These are phyloP conservation scores for Bettongia penicillata DNA, from an alignment of 2,113 vertebrate species.

Conservation along the genomic window DNA sequence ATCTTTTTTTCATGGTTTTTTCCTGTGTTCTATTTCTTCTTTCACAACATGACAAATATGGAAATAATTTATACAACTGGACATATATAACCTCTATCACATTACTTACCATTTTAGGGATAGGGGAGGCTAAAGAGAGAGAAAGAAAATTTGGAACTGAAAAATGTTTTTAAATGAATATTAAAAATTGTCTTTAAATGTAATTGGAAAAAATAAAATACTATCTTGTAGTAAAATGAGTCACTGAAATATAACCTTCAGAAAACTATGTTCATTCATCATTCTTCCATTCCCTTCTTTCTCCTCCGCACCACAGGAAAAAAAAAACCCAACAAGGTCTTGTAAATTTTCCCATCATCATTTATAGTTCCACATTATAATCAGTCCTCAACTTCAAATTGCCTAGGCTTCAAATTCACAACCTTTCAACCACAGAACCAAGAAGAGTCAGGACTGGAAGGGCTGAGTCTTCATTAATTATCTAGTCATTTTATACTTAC, in stretches of 20 bases:
- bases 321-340: neutral
- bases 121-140: neutral
- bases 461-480: neutral
- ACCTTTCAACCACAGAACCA: neutral
- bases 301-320: neutral
- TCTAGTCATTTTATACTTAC: neutral
- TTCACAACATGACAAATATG: neutral
- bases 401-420: neutral
- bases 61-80: neutral
- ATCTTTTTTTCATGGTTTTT: neutral
- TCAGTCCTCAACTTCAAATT: neutral
- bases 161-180: neutral
- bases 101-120: neutral
- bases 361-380: neutral
- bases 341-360: neutral
- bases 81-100: neutral
- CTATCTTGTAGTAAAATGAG: neutral
- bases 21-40: neutral
- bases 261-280: neutral
- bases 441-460: neutral
- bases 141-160: neutral
- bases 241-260: neutral
- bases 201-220: neutral
- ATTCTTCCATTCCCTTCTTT: neutral
- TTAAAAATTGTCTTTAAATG: neutral